These are phyloP conservation scores for Eupleurogrammus muticus DNA, from an alignment of 2,797 vertebrate species.

Conservation along the genomic window DNA sequence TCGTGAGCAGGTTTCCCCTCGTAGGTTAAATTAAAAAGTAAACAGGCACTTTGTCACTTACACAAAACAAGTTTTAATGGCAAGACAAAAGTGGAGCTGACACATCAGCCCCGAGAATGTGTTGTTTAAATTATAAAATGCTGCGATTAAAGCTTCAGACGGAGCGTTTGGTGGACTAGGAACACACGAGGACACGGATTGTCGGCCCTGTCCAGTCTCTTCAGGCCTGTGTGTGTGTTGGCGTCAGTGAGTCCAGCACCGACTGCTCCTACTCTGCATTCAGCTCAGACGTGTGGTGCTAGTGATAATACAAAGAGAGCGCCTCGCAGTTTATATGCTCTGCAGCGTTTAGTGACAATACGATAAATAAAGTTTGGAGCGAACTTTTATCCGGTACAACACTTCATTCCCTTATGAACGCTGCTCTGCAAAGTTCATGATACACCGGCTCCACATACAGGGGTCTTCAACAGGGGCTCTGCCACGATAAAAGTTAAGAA, in stretches of 20 bases:
- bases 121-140: conserved; percentile 59
- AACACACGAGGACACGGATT: too few relatives aligned
- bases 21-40: background rate
- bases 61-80: conserved; percentile 71
- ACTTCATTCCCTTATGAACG: conserved; percentile 41
- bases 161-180: conserved; percentile 17
- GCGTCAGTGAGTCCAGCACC: conserved; percentile 68
- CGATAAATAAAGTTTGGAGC: conserved; percentile 49
- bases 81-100: conserved; percentile 54
- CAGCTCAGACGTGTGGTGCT: too few relatives aligned
- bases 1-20: too few relatives aligned
- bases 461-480: too few relatives aligned
- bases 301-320: conserved; percentile 35
- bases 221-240: too few relatives aligned
- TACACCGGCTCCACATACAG: conserved; percentile 37
- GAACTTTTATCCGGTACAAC: conserved; percentile 30
- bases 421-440: conserved; percentile 35
- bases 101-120: conserved; percentile 49
- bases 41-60: conserved; percentile 32
- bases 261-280: conserved; percentile 31
- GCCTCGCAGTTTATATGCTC: conserved; percentile 9
- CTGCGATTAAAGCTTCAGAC: conserved; percentile 49
- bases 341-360: conserved; percentile 47
- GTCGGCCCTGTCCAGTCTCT: too few relatives aligned
- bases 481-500: too few relatives aligned